These are phyloP conservation scores for Ochropleura plecta DNA, from an alignment of 2,888 invertebrate genomes.

Conservation along the genomic window DNA sequence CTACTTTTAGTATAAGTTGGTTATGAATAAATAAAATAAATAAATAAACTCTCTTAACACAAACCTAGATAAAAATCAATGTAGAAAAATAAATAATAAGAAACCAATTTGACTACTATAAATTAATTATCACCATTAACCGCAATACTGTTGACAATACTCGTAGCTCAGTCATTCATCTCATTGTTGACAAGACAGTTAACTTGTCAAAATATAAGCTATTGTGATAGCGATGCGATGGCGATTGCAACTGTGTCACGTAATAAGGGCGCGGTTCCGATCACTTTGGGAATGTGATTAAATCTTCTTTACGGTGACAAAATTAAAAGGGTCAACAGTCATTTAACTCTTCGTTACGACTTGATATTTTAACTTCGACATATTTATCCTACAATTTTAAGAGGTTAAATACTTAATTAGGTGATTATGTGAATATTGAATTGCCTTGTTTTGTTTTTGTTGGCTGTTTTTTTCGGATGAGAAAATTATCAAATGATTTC, in stretches of 20 bases:
- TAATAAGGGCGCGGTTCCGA: constrained; percentile 23
- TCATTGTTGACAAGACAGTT: neutral
- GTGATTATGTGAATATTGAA: neutral
- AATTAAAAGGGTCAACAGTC: constrained; percentile 26
- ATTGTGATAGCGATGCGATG: neutral
- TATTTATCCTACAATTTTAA: constrained; percentile 3
- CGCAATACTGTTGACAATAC: neutral
- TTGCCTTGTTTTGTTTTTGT: neutral
- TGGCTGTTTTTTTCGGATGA: no score
- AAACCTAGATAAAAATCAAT: no score
- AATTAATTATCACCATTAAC: neutral
- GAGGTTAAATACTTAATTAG: neutral
- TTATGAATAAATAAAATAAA: no score
- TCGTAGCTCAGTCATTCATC: constrained; percentile 1
- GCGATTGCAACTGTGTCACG: constrained; percentile 5
- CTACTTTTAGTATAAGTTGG: no score
- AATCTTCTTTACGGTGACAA: constrained; percentile 34
- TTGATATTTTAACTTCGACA: constrained; percentile 25
- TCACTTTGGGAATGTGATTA: constrained; percentile 33
- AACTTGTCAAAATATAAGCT: constrained; percentile 35
- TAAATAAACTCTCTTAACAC: no score
- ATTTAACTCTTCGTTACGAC: constrained; percentile 11
- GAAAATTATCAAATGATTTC: no score
- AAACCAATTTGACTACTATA: neutral
- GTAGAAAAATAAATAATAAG: neutral